Conservation (phyloP, 1,140 invertebrate species). For the Drosophila willistoni region DNA sequence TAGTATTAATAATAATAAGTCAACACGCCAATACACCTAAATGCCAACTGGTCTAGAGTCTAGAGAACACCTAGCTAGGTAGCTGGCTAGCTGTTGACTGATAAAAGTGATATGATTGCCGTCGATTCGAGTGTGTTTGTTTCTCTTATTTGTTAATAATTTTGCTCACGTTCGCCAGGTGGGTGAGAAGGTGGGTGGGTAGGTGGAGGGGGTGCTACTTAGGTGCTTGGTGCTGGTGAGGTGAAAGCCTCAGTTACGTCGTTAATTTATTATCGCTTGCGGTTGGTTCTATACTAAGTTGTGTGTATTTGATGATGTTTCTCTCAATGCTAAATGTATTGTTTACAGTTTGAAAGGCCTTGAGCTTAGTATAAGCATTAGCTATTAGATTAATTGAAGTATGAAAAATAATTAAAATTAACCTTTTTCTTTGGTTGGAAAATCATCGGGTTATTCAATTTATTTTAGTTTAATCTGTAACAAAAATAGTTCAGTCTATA, state of each 20-base stretch:
- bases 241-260: constrained; percentile 37
- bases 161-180: constrained; percentile 49
- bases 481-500: background rate
- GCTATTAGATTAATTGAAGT: background rate
- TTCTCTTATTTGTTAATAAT: constrained; percentile 49
- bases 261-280: constrained; percentile 33
- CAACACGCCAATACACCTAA: constrained; percentile 65
- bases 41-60: constrained; percentile 58
- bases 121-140: constrained; percentile 14
- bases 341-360: constrained; percentile 29
- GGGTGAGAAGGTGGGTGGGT: constrained; percentile 4
- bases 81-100: constrained; percentile 40
- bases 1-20: constrained; percentile 56
- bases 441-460: background rate
- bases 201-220: background rate
- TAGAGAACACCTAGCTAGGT: constrained; percentile 29
- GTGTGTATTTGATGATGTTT: constrained; percentile 1
- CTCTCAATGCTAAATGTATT: constrained; percentile 43
- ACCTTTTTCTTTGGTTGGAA: background rate
- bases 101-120: constrained; percentile 66
- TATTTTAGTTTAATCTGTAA: background rate
- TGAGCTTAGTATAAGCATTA: background rate
- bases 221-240: constrained; percentile 16
- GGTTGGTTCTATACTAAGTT: constrained; percentile 28
- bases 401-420: background rate